Conservation (phyloP, 64 coral and sea anemone genomes). For the Actinia tenebrosa region DNA sequence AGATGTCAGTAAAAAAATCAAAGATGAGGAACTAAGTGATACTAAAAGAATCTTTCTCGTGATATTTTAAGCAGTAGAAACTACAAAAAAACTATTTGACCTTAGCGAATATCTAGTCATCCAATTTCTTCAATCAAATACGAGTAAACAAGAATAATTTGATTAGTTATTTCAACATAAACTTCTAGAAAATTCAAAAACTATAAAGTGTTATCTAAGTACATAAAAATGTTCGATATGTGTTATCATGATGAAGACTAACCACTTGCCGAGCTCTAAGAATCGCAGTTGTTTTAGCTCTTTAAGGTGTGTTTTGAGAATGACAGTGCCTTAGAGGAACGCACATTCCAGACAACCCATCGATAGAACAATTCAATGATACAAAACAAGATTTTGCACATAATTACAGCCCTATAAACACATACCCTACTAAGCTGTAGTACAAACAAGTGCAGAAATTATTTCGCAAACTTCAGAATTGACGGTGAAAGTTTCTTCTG, state of each 20-base stretch:
- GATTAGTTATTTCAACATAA: background rate
- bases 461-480: background rate
- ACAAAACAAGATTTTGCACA: background rate
- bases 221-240: background rate
- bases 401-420: conserved; percentile 1
- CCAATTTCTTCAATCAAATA: background rate
- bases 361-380: background rate
- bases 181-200: background rate
- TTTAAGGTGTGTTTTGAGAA: background rate
- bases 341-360: conserved; percentile 5
- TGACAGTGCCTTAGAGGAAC: background rate
- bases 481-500: background rate
- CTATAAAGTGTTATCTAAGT: background rate
- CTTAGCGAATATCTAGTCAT: background rate
- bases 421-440: background rate
- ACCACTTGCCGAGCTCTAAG: background rate
- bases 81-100: background rate
- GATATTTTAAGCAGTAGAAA: background rate
- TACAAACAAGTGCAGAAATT: background rate
- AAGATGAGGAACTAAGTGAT: background rate
- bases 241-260: background rate
- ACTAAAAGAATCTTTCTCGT: background rate
- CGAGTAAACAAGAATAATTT: background rate
- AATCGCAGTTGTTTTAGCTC: background rate
- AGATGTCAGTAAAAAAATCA: background rate